Base-by-base conservation (phyloP, 2,113 vertebrate species). In the Centropus unirufus region DNA sequence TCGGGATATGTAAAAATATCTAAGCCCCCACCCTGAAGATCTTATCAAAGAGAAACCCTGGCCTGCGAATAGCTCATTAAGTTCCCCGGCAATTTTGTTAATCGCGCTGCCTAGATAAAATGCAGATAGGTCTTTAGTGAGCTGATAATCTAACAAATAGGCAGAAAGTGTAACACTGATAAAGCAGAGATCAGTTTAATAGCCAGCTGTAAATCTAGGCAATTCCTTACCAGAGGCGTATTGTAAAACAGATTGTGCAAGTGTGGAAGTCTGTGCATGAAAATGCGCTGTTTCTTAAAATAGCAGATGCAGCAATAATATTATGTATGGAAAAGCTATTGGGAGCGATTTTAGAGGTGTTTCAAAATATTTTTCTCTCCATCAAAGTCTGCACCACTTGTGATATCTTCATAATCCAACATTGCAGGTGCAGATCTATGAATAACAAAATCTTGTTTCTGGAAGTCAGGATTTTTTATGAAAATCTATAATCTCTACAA, bases 141-240 rank as follows among this genome's bases (percentile, higher is more conserved):
- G 86, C 86, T 72, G 90, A 92, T 95, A 96, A 96, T 92, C 92
- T 89, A 87, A 94, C 96, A 89, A 94, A 94, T 93, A 87, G 93
- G 87, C 94, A 95, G 90, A 94, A 87, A 94, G 81, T 93, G 95
- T 93, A 92, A 90, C 95, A 90, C 83, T 75, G 92, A 95, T 95
- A 93, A 92, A 81, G 88, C 79, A 72, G 76, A 78, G 79, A 95
- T 92, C 21, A 0, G n/a, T 95, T 94, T 93, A 96, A 95, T 95
- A 96, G 79, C 88, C 93, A 86, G 90, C 94, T 93, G 90, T 96
- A 95, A 95, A 94, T 96, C 92, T 90, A 87, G 61, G 90, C 80
- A 90, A 16, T 81, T 92, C 88, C 66, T n/a, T 81, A 86, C 90
- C 73, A 90, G 88, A 87, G 92, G 88, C 64, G 0, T 36, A 78